A percentile compares a stretch with the other conserved stretches of the same genome.
These are phyloP conservation scores for Aurelia sp. DNA, from an alignment of 30 jellyfish, hydroid and myxozoan genomes.

Conservation along the genomic window DNA sequence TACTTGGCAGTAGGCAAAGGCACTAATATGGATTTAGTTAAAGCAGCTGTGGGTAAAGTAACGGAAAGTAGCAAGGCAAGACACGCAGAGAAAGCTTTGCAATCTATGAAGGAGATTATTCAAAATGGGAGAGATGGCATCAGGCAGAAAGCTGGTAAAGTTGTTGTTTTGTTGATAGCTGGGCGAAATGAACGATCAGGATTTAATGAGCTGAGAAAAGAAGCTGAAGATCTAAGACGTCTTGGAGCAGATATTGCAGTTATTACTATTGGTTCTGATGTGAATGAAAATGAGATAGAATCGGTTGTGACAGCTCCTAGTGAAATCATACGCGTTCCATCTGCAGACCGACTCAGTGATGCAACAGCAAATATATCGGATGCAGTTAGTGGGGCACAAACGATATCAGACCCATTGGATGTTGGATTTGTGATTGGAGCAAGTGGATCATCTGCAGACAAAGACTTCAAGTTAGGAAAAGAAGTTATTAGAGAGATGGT, in stretches of 20 bases:
- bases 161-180: constrained; percentile 23
- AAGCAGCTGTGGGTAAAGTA: constrained; percentile 10
- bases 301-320: constrained; percentile 6
- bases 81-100: constrained; percentile 11
- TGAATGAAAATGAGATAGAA: constrained; percentile 12
- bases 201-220: not conserved
- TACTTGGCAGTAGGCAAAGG: constrained; percentile 17
- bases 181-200: constrained; percentile 16
- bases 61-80: constrained; percentile 27
- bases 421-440: constrained; percentile 63
- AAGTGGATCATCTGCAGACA: constrained; percentile 39
- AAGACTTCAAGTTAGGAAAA: constrained; percentile 33
- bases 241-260: constrained; percentile 33
- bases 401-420: constrained; percentile 28
- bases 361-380: constrained; percentile 9
- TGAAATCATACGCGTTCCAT: not conserved
- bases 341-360: constrained; percentile 1
- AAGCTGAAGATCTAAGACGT: constrained; percentile 6
- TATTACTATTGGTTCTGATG: constrained; percentile 43
- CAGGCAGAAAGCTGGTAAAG: constrained; percentile 37
- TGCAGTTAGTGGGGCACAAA: not conserved
- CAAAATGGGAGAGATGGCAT: not conserved
- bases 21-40: not conserved
- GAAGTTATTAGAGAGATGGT: constrained; percentile 25
- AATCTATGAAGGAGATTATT: not conserved